Conservation (phyloP, 2,113 vertebrate species). For the Sialia sialis region DNA sequence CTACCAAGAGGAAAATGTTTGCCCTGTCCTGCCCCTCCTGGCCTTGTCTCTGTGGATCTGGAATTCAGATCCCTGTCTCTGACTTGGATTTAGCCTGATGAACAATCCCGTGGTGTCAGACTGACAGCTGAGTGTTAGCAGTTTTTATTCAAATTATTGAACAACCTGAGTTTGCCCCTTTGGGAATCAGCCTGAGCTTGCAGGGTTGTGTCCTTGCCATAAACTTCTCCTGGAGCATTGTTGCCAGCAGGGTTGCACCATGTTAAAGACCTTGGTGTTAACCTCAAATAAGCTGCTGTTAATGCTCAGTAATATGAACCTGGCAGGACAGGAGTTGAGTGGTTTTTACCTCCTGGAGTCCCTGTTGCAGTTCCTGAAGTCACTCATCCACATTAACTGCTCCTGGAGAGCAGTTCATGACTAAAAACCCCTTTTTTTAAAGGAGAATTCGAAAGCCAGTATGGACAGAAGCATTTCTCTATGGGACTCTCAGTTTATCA, state of each 20-base stretch:
- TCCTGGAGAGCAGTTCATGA: not conserved
- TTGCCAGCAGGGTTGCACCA: not conserved
- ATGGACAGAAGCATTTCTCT: not conserved
- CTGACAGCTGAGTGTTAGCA: not conserved
- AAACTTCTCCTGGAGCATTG: not conserved
- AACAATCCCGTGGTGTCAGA: accelerated
- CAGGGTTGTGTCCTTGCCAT: not conserved
- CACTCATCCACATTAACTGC: not conserved
- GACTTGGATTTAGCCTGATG: not conserved
- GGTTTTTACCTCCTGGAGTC: not conserved
- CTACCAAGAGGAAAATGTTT: not conserved
- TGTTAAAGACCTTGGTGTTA: slow-evolving; percentile 12
- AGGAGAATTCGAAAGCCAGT: not conserved
- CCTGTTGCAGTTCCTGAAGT: not conserved
- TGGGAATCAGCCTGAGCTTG: not conserved
- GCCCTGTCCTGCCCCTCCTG: not conserved
- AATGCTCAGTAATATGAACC: not conserved
- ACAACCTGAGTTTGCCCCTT: not conserved
- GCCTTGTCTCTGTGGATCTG: not conserved
- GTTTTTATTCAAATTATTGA: not conserved
- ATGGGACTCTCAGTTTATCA: not conserved
- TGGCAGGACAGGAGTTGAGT: not conserved
- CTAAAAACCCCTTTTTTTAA: not conserved
- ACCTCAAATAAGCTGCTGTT: slow-evolving; percentile 39
- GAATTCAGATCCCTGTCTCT: not conserved